These are phyloP conservation scores for Pampusana beccarii DNA, from an alignment of 2,113 vertebrate species.

Conservation along the genomic window DNA sequence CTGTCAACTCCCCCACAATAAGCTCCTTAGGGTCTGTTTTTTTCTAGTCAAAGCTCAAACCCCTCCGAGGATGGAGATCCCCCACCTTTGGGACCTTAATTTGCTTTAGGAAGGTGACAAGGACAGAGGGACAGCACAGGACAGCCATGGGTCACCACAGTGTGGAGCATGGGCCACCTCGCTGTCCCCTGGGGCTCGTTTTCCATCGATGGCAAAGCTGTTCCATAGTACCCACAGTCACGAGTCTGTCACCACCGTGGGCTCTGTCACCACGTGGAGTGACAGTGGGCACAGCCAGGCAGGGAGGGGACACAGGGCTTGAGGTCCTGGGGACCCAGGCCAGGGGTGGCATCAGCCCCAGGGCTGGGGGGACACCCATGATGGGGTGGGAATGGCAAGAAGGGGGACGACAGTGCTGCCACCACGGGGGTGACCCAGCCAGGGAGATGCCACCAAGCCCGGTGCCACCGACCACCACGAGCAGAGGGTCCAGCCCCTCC, in stretches of 20 bases:
- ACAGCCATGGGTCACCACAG: rapidly evolving
- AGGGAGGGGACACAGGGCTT: not conserved
- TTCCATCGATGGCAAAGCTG: not conserved
- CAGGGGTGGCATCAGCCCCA: not conserved
- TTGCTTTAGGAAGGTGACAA: not conserved
- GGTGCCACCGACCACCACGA: rapidly evolving
- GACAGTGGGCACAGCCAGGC: rapidly evolving
- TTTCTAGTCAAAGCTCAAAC: not conserved
- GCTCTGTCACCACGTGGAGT: rapidly evolving
- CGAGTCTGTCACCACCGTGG: not conserved
- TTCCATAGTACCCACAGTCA: rapidly evolving
- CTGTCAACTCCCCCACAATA: too few species aligned
- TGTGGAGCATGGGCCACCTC: not conserved
- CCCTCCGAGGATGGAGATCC: not conserved
- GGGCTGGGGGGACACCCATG: not conserved
- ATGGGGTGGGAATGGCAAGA: not conserved
- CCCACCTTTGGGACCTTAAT: not conserved
- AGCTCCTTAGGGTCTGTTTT: not conserved
- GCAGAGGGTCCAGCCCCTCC: not conserved
- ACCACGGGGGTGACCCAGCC: rapidly evolving
- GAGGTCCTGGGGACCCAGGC: not conserved
- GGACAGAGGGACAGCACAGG: not conserved
- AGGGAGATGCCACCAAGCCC: not conserved
- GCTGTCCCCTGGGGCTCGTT: not conserved
- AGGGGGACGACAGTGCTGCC: not conserved